phyloP scores from a whole-genome alignment of 2,113 vertebrate species.

The Hiodon tergisus region DNA sequence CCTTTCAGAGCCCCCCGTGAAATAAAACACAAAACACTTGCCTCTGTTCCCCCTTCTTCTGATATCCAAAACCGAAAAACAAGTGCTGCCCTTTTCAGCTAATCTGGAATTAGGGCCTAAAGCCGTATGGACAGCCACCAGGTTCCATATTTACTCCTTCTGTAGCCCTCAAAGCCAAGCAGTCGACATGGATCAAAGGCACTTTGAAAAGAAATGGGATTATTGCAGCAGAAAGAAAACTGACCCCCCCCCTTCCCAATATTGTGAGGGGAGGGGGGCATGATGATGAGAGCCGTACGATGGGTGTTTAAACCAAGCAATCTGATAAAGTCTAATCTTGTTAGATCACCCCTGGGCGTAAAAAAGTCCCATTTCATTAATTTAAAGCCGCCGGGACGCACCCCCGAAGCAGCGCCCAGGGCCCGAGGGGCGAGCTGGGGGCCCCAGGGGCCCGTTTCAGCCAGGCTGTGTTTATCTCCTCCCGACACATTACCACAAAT shows the following conservation, averaged over 20 bases:
- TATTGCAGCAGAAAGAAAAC: constrained; percentile 36
- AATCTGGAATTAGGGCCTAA: constrained; percentile 72
- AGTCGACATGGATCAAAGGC: constrained; percentile 59
- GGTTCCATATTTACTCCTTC: constrained; percentile 74
- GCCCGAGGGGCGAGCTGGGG: not conserved
- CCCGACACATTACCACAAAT: constrained; percentile 8
- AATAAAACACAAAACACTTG: constrained; percentile 66
- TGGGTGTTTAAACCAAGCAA: constrained; percentile 30
- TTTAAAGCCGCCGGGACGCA: constrained; percentile 18
- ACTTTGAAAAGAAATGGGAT: constrained; percentile 42
- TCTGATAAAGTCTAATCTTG: constrained; percentile 50
- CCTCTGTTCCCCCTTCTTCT: constrained; percentile 59
- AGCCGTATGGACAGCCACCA: constrained; percentile 57
- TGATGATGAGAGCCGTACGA: not conserved
- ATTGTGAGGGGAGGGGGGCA: constrained; percentile 3
- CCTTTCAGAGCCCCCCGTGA: constrained; percentile 44
- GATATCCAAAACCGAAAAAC: constrained; percentile 61
- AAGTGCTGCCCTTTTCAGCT: constrained; percentile 68
- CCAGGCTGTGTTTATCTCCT: constrained; percentile 11
- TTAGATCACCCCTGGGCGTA: constrained; percentile 39
- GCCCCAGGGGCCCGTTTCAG: not conserved
- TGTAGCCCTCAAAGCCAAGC: constrained; percentile 61
- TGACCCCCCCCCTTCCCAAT: not conserved
- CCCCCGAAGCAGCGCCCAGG: not conserved
- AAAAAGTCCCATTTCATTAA: constrained; percentile 37